phyloP scores from a whole-genome alignment of 1,140 invertebrate species.

The Drosophila yakuba region DNA sequence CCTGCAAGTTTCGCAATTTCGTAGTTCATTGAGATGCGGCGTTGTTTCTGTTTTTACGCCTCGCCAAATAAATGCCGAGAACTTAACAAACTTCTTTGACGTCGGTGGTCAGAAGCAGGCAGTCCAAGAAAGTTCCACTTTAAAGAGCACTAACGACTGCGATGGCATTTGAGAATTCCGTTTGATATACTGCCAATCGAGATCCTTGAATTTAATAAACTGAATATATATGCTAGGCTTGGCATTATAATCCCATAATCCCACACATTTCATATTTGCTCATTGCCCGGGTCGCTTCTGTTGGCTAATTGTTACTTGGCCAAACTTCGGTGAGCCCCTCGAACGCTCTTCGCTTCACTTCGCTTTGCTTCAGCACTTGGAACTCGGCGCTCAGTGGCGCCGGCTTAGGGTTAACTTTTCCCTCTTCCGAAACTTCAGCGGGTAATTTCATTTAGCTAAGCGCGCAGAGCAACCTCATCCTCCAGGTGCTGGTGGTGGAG shows the following conservation, averaged over 20 bases:
- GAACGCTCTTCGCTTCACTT: background rate
- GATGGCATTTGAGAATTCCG: background rate
- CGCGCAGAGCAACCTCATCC: conserved; percentile 46
- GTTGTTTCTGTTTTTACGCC: conserved; percentile 65
- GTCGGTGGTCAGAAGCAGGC: conserved; percentile 5
- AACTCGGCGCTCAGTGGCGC: background rate
- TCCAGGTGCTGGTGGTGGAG: conserved; percentile 32
- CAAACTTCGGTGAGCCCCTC: conserved; percentile 44
- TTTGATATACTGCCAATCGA: background rate
- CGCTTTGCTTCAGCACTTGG: background rate
- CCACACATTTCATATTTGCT: conserved; percentile 45
- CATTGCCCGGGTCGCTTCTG: conserved; percentile 15
- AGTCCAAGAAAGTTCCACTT: background rate
- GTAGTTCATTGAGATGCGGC: conserved; percentile 46
- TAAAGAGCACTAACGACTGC: background rate
- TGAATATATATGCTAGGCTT: conserved; percentile 9
- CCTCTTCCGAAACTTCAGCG: conserved; percentile 48
- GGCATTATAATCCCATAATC: conserved; percentile 17
- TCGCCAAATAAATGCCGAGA: conserved; percentile 69
- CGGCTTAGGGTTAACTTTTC: conserved; percentile 43
- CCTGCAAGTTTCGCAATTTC: conserved; percentile 32
- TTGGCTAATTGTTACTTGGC: conserved; percentile 71
- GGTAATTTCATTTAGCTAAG: conserved; percentile 69
- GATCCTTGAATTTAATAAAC: conserved; percentile 27
- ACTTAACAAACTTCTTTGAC: conserved; percentile 40